Evolutionary conservation across 1,140 invertebrate species (phyloP).

Genomic region (Periplaneta americana): DNA sequence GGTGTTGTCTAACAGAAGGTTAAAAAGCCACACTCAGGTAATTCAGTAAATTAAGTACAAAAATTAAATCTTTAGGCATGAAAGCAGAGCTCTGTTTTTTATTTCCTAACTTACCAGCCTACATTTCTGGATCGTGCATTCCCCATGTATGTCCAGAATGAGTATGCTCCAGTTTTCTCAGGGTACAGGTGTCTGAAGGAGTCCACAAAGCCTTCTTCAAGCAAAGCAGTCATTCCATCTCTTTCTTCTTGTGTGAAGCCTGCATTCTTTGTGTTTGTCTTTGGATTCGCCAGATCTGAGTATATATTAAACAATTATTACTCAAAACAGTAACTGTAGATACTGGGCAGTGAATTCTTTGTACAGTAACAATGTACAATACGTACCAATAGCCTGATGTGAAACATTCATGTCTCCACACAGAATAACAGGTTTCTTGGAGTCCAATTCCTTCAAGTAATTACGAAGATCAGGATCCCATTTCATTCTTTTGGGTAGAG

Average conservation of each 20-base stretch:
- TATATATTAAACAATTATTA: neutral
- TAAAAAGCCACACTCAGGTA: neutral
- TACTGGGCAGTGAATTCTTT: too few relatives aligned
- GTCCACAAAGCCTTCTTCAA: conserved; percentile 79
- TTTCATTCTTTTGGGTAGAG: conserved; percentile 78
- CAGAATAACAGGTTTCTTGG: conserved; percentile 89
- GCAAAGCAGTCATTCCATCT: conserved; percentile 79
- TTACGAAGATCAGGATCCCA: conserved; percentile 84
- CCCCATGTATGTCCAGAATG: conserved; percentile 90
- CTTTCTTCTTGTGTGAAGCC: conserved; percentile 95
- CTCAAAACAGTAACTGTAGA: too few relatives aligned
- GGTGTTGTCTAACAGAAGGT: neutral
- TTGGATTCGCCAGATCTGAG: conserved; percentile 86
- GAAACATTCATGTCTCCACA: conserved; percentile 98
- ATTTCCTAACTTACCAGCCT: conserved; percentile 76
- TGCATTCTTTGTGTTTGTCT: conserved; percentile 86
- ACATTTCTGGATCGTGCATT: conserved; percentile 85
- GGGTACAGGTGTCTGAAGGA: conserved; percentile 87
- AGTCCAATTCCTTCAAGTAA: conserved; percentile 74
- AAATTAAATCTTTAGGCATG: neutral
- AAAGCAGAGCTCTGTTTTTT: too few relatives aligned
- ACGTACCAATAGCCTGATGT: conserved; percentile 73
- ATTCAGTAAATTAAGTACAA: neutral
- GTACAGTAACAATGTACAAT: neutral
- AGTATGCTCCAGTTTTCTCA: conserved; percentile 75